These are phyloP conservation scores for Heliocidaris erythrogramma DNA, from an alignment of 35 echinoderm and acorn worm genomes.

Conservation along the genomic window DNA sequence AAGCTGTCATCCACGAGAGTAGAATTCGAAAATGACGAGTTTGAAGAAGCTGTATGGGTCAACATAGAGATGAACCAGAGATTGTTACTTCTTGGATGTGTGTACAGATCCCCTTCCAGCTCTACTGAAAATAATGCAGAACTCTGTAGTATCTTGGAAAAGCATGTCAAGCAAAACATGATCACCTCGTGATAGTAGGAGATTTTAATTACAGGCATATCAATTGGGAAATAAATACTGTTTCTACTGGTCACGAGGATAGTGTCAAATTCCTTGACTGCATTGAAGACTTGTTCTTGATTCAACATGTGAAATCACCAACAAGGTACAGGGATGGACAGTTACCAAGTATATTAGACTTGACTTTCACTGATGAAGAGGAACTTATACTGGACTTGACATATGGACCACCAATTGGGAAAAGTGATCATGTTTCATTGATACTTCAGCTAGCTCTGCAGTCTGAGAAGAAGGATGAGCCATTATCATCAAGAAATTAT, in stretches of 20 bases:
- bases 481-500: neutral
- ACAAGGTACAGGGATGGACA: slow-evolving; percentile 31
- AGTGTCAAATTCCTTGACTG: neutral
- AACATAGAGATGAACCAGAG: neutral
- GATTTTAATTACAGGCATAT: neutral
- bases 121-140: neutral
- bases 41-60: neutral
- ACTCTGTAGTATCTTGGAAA: neutral
- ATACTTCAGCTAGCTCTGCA: neutral
- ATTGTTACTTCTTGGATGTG: neutral
- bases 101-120: slow-evolving; percentile 1
- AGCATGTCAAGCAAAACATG: neutral
- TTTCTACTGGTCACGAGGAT: neutral
- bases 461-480: neutral
- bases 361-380: slow-evolving; percentile 37
- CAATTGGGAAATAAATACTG: neutral
- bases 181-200: neutral
- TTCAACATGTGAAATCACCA: slow-evolving; percentile 17
- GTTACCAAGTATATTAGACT: slow-evolving; percentile 22
- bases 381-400: slow-evolving; percentile 20
- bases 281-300: slow-evolving; percentile 13
- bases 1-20: neutral
- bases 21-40: neutral
- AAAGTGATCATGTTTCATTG: slow-evolving; percentile 50
- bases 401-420: slow-evolving; percentile 26